phyloP scores from a whole-genome alignment of 2,888 invertebrate species.

The Scotopteryx bipunctaria region DNA sequence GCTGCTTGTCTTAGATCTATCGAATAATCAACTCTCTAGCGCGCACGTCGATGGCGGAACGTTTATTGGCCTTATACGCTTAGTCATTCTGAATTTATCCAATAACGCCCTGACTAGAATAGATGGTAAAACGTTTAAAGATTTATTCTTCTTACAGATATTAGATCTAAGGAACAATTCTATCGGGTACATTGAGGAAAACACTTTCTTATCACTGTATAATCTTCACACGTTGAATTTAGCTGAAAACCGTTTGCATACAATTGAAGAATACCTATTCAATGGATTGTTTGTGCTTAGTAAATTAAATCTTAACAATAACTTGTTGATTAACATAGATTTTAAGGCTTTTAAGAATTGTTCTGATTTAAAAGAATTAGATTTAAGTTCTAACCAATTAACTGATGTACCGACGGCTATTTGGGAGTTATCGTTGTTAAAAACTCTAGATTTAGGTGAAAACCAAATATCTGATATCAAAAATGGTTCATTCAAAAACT shows the following conservation, averaged over 20 bases:
- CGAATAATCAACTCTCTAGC: slow-evolving; percentile 93
- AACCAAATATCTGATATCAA: slow-evolving; percentile 93
- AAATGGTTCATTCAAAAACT: slow-evolving; percentile 92
- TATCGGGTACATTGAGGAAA: slow-evolving; percentile 93
- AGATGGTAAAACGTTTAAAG: slow-evolving; percentile 93
- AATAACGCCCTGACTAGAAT: slow-evolving; percentile 93
- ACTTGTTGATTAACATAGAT: slow-evolving; percentile 90
- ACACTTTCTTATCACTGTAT: slow-evolving; percentile 93
- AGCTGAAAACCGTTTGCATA: slow-evolving; percentile 93
- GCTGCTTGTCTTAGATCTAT: slow-evolving; percentile 92
- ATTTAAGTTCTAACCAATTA: slow-evolving; percentile 93
- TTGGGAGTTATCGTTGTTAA: slow-evolving; percentile 90
- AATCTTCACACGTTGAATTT: slow-evolving; percentile 95
- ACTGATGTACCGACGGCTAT: slow-evolving; percentile 91
- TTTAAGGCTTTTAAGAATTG: slow-evolving; percentile 93
- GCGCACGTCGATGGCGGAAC: slow-evolving; percentile 93
- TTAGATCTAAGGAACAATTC: slow-evolving; percentile 94
- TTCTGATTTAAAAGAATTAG: slow-evolving; percentile 93
- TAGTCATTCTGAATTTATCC: slow-evolving; percentile 93
- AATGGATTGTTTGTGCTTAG: slow-evolving; percentile 93
- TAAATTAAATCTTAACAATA: slow-evolving; percentile 93
- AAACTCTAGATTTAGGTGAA: slow-evolving; percentile 95
- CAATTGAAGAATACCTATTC: slow-evolving; percentile 90
- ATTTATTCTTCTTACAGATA: slow-evolving; percentile 93
- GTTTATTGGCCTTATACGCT: slow-evolving; percentile 92